phyloP scores from a whole-genome alignment of 2,113 vertebrate genomes.

The Eulemur rufifrons region DNA sequence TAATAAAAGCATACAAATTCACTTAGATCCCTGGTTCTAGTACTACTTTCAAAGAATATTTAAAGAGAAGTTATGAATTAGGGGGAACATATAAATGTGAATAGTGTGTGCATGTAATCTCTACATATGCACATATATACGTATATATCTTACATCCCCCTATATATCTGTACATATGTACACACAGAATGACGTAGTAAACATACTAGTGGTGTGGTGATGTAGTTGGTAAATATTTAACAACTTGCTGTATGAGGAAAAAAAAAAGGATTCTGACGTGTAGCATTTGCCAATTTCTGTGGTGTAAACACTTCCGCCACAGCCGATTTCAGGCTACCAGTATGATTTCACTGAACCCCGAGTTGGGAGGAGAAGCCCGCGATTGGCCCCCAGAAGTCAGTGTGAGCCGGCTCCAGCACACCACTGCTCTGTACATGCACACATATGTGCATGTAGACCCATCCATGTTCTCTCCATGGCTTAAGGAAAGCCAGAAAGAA shows the following conservation, averaged over 20 bases:
- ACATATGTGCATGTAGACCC: too few relatives aligned
- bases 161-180: fast-evolving
- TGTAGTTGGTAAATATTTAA: not conserved
- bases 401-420: not conserved
- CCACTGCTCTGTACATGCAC: fast-evolving
- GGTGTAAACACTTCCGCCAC: not conserved
- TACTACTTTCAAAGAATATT: conserved; percentile 19
- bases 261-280: not conserved
- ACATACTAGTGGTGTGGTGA: not conserved
- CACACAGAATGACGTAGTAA: not conserved
- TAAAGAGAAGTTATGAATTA: not conserved
- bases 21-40: conserved; percentile 34
- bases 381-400: not conserved
- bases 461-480: fast-evolving
- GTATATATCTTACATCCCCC: not conserved
- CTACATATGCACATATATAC: too few relatives aligned
- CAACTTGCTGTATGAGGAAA: not conserved
- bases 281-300: not conserved
- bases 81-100: not conserved
- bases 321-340: not conserved
- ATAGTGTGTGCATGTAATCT: not conserved
- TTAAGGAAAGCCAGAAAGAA: not conserved
- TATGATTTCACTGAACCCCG: not conserved
- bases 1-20: not conserved
- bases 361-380: not conserved